Evolutionary conservation across 2,113 vertebrate species (phyloP).

Genomic region (Gallinago jamesoni): DNA sequence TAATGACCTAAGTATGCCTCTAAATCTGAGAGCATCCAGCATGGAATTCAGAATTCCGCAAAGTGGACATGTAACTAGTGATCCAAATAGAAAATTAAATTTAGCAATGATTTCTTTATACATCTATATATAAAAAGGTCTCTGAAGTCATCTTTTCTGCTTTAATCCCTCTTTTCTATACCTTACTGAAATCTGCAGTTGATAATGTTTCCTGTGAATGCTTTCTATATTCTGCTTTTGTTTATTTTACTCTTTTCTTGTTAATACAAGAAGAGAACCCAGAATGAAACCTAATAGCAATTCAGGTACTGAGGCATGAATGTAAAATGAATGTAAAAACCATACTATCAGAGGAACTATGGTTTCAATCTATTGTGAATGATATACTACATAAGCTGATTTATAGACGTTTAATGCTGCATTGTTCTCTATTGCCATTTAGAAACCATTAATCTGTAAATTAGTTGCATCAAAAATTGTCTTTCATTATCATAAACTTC

Average conservation of each 20-base stretch:
- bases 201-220: not conserved
- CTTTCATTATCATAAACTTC: not conserved
- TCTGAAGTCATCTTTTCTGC: not conserved
- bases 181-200: not conserved
- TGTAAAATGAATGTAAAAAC: not conserved
- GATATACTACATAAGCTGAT: not conserved
- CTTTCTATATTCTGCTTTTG: not conserved
- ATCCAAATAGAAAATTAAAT: conserved; percentile 58
- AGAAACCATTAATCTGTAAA: not conserved
- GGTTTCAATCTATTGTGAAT: not conserved
- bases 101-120: conserved; percentile 11
- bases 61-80: conserved; percentile 24
- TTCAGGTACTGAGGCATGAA: not conserved
- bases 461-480: not conserved
- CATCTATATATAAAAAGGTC: not conserved
- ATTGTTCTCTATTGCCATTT: not conserved
- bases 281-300: not conserved
- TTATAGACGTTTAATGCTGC: not conserved
- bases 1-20: conserved; percentile 53
- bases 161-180: not conserved
- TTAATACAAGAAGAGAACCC: too few relatives aligned
- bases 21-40: conserved; percentile 40
- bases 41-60: not conserved
- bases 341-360: not conserved
- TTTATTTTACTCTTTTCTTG: not conserved